phyloP scores from a whole-genome alignment of 30 jellyfish, hydroid and myxozoan genomes.

The Hydractinia echinata region DNA sequence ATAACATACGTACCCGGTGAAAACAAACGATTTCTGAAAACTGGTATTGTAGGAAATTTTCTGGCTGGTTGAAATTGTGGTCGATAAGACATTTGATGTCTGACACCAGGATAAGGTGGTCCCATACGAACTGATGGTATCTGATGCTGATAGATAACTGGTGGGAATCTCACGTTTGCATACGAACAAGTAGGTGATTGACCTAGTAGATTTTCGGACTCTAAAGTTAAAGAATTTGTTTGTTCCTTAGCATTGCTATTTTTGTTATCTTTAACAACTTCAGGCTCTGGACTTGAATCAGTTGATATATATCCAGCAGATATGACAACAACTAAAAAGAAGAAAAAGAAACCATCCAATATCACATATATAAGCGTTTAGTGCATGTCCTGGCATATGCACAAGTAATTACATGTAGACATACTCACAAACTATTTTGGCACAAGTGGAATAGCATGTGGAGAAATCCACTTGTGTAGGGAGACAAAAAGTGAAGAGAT shows the following conservation, averaged over 20 bases:
- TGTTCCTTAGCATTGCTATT: not conserved
- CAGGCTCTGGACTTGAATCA: not conserved
- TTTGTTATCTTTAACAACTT: not conserved
- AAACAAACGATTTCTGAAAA: not conserved
- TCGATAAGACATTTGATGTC: slow-evolving; percentile 1
- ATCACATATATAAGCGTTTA: not conserved
- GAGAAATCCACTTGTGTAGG: no score
- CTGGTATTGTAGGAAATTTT: no score
- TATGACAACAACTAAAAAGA: not conserved
- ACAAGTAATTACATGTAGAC: no score
- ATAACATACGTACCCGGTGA: not conserved
- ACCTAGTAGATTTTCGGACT: no score
- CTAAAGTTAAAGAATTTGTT: no score
- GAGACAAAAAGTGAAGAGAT: no score
- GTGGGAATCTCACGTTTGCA: not conserved
- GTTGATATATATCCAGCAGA: not conserved
- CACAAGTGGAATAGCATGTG: no score
- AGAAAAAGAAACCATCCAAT: not conserved
- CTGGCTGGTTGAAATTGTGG: not conserved
- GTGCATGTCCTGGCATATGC: no score
- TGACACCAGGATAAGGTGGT: slow-evolving; percentile 40
- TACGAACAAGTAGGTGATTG: no score
- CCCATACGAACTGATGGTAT: slow-evolving; percentile 44
- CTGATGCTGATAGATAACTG: slow-evolving; percentile 1
- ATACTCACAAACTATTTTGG: no score